Conservation (phyloP, 2,888 invertebrate species). For the Clistopyga incitator region DNA sequence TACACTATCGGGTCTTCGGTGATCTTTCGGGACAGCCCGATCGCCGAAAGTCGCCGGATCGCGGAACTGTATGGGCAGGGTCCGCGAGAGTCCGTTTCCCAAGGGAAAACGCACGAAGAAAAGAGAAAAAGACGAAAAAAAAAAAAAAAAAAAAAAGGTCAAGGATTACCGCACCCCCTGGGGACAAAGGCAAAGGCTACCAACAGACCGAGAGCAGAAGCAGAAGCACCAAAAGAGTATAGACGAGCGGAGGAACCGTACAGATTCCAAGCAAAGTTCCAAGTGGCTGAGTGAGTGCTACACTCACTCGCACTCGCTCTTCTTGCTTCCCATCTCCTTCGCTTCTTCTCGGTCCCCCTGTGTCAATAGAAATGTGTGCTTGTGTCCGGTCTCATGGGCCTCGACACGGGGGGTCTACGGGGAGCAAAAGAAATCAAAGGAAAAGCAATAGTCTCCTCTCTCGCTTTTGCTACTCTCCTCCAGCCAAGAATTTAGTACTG, state of each 20-base stretch:
- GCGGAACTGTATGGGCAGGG: constrained; percentile 35
- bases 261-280: constrained; percentile 72
- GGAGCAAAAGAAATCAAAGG: constrained; percentile 74
- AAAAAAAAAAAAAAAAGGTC: constrained; percentile 70
- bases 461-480: constrained; percentile 23
- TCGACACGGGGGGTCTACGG: constrained; percentile 72
- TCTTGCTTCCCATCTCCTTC: not conserved
- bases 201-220: constrained; percentile 46
- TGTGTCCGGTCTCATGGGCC: constrained; percentile 71
- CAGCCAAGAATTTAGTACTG: constrained; percentile 70
- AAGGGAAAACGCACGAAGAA: constrained; percentile 61
- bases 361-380: constrained; percentile 77
- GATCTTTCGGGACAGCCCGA: constrained; percentile 28
- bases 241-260: constrained; percentile 61
- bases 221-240: constrained; percentile 39
- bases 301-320: constrained; percentile 35
- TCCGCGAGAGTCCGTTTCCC: constrained; percentile 63
- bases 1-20: constrained; percentile 49
- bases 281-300: constrained; percentile 43
- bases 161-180: constrained; percentile 75
- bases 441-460: constrained; percentile 52
- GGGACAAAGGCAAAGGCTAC: constrained; percentile 50
- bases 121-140: constrained; percentile 60
- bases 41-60: constrained; percentile 7
- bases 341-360: constrained; percentile 40